Evolutionary conservation across 1,140 invertebrate species (phyloP).

Genomic region (Frieseomelitta varia): DNA sequence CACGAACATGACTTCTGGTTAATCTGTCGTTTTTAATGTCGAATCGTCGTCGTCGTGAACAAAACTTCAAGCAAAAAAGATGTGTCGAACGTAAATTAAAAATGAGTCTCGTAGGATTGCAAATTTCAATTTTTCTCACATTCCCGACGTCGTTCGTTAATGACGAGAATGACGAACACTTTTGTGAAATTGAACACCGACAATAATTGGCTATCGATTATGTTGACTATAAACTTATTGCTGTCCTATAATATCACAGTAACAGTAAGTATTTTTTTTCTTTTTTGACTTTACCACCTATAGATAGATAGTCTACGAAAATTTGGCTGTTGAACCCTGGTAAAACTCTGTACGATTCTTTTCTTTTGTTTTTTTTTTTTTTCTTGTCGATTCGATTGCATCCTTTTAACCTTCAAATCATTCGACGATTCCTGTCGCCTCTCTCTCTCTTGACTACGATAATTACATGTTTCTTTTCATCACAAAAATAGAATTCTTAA

Average conservation of each 20-base stretch:
- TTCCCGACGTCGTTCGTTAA: too few relatives aligned
- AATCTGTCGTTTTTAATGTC: neutral
- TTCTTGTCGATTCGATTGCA: neutral
- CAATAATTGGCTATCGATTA: too few relatives aligned
- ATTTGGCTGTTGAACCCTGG: neutral
- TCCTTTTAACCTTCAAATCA: constrained; percentile 17
- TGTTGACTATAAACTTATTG: too few relatives aligned
- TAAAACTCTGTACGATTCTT: neutral
- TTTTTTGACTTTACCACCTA: neutral
- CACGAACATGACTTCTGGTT: neutral
- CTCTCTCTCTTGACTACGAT: constrained; percentile 39
- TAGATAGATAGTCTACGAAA: neutral
- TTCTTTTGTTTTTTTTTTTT: neutral
- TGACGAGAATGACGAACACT: too few relatives aligned
- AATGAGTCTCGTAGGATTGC: too few relatives aligned
- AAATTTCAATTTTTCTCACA: too few relatives aligned
- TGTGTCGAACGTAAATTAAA: too few relatives aligned
- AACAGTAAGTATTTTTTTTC: too few relatives aligned
- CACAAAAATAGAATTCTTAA: constrained; percentile 82
- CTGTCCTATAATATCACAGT: too few relatives aligned
- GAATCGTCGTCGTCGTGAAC: neutral
- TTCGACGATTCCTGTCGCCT: constrained; percentile 16
- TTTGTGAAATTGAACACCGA: too few relatives aligned
- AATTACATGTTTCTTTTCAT: constrained; percentile 66
- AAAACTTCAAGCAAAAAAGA: neutral